Percentiles rank a stretch among this genome's conserved stretches.
These are phyloP conservation scores for Gonioctena quinquepunctata DNA, from an alignment of 1,140 invertebrate species.

Conservation along the genomic window DNA sequence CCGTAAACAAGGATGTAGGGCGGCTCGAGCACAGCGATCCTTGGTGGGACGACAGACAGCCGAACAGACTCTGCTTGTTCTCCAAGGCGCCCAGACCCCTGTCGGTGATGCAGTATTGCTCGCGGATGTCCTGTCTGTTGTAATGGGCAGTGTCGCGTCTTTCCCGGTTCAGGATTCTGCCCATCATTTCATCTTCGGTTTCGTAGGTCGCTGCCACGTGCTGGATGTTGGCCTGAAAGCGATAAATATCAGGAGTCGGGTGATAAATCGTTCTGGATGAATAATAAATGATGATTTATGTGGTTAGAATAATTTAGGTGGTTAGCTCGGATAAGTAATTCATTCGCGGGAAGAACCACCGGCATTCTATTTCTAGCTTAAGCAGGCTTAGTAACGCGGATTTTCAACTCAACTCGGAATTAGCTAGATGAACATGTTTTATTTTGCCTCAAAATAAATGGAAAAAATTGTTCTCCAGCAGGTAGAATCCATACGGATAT, in stretches of 20 bases:
- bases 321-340: too few species aligned
- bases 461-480: too few species aligned
- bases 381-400: too few species aligned
- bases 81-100: constrained; percentile 86
- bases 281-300: too few species aligned
- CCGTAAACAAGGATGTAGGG: constrained; percentile 76
- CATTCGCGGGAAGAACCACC: too few species aligned
- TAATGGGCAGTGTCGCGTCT: constrained; percentile 62
- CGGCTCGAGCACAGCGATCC: constrained; percentile 62
- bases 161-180: constrained; percentile 59
- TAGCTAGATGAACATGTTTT: too few species aligned
- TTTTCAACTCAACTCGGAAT: too few species aligned
- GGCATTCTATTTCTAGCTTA: too few species aligned
- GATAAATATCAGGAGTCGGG: not conserved
- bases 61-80: constrained; percentile 63
- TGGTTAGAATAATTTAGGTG: too few species aligned
- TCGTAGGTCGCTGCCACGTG: constrained; percentile 68
- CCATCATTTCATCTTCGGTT: constrained; percentile 71
- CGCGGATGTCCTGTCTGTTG: constrained; percentile 85
- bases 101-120: constrained; percentile 91
- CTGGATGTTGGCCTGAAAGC: constrained; percentile 65
- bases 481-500: too few species aligned
- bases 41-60: constrained; percentile 80
- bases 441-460: too few species aligned
- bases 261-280: not conserved